Conservation (phyloP, 2,113 vertebrate species). For the Orycteropus afer region DNA sequence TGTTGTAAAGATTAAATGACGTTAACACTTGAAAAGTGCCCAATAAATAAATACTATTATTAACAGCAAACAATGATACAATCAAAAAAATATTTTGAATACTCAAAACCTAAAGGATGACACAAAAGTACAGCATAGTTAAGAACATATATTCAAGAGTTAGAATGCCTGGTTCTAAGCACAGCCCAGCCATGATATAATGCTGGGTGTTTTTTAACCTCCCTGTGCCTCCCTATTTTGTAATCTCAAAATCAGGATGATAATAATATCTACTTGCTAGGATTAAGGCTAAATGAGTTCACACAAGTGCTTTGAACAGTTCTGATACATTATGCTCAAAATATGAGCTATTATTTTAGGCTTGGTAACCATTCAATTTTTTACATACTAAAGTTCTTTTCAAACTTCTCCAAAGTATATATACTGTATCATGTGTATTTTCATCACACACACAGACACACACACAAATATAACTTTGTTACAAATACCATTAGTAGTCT, state of each 20-base stretch:
- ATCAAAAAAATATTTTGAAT: background rate
- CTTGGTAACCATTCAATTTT: background rate
- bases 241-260: background rate
- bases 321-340: background rate
- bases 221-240: background rate
- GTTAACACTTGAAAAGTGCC: background rate
- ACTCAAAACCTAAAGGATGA: background rate
- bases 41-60: background rate
- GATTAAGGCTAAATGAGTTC: slow-evolving; percentile 17
- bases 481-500: background rate
- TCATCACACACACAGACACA: background rate
- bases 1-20: background rate
- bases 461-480: background rate
- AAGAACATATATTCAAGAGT: background rate
- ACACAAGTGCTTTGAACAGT: background rate
- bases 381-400: background rate
- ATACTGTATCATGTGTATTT: background rate
- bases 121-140: background rate
- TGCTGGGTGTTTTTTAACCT: background rate
- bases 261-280: background rate
- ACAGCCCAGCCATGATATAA: background rate
- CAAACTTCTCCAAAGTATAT: background rate
- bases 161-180: background rate
- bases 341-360: background rate
- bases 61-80: background rate